Evolutionary conservation across 2,113 vertebrate genomes (phyloP).

Genomic region (Mustelus asterias): DNA sequence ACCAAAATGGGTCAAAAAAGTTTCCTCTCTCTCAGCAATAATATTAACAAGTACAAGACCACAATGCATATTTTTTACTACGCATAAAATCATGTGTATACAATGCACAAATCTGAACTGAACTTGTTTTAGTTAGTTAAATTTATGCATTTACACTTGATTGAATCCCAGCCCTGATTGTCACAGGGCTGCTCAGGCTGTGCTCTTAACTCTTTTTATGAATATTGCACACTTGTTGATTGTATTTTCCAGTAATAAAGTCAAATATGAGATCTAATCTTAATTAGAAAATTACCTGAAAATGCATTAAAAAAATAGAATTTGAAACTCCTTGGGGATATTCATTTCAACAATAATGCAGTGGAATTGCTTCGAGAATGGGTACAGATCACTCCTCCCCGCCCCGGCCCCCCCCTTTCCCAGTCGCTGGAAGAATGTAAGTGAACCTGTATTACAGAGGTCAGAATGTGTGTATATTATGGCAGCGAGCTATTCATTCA

Average conservation of each 20-base stretch:
- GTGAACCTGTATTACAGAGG: slow-evolving; percentile 20
- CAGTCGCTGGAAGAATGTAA: background rate
- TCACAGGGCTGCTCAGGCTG: background rate
- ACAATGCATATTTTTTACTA: background rate
- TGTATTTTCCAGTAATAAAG: background rate
- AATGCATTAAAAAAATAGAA: background rate
- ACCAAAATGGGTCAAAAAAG: background rate
- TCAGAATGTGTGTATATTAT: background rate
- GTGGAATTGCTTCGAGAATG: background rate
- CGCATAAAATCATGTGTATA: background rate
- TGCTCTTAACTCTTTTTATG: background rate
- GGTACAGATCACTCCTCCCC: background rate
- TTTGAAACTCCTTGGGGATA: background rate
- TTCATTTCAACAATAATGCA: background rate
- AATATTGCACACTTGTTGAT: background rate
- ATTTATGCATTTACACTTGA: background rate
- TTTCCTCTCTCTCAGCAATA: background rate
- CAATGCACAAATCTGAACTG: background rate
- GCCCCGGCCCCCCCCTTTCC: background rate
- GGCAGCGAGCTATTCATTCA: background rate
- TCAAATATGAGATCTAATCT: slow-evolving; percentile 22
- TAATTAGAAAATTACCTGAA: slow-evolving; percentile 13
- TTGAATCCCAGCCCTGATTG: background rate
- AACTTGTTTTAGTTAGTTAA: slow-evolving; percentile 4
- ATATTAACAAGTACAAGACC: background rate